Evolutionary conservation across 2,888 invertebrate species (phyloP).

Genomic region (Tiliacea aurago): DNA sequence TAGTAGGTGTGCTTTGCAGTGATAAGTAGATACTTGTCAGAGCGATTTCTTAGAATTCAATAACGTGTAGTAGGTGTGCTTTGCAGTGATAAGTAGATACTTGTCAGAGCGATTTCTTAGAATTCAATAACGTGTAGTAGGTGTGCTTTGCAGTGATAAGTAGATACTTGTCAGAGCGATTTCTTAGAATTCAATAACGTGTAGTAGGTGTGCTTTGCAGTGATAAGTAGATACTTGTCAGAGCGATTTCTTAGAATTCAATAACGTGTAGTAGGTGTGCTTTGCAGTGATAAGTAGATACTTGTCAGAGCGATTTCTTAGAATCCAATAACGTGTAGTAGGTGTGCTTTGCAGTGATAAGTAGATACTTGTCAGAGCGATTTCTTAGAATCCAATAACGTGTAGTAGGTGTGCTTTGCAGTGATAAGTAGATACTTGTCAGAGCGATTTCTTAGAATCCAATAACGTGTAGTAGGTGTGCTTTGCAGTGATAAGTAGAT

Average conservation of each 20-base stretch:
- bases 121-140: constrained; percentile 14
- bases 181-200: constrained; percentile 14
- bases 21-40: constrained; percentile 1
- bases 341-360: constrained; percentile 1
- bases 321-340: constrained; percentile 14
- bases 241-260: constrained; percentile 7
- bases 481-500: neutral
- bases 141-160: neutral
- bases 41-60: constrained; percentile 13
- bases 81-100: neutral
- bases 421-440: constrained; percentile 2
- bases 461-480: constrained; percentile 5
- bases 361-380: constrained; percentile 2
- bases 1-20: constrained; percentile 8
- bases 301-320: constrained; percentile 5
- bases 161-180: constrained; percentile 4
- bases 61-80: constrained; percentile 7
- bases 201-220: constrained; percentile 6
- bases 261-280: constrained; percentile 6
- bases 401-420: constrained; percentile 6
- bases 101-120: constrained; percentile 6
- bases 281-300: neutral
- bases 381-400: constrained; percentile 14
- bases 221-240: constrained; percentile 1
- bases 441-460: constrained; percentile 6